Base-by-base conservation (phyloP, 2,888 invertebrate species). In the Eumacrocentrus americanus region DNA sequence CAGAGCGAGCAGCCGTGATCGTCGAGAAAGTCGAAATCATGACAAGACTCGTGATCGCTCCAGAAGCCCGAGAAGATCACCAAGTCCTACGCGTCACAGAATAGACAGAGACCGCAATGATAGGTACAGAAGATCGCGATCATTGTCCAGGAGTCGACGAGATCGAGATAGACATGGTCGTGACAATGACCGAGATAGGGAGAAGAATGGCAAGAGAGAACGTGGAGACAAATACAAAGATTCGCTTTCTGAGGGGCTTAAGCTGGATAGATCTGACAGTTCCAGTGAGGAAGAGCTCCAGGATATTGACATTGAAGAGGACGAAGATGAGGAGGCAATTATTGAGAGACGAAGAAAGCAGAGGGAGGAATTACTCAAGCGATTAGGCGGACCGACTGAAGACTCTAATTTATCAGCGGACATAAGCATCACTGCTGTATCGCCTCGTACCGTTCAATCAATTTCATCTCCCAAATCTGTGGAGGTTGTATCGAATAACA, bases 261-360 rank as follows among this genome's bases (percentile, higher is more conserved):
- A 89, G 69, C 78, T 85, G 4, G 86, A 87, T 62, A 81, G 81
- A 63, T 87, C 89, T 3, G 87, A 87, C 1, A 89, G 87, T 70
- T 88, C 88, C 2, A 88, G 88, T 65, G 91, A 89, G 65, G 89
- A 88, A 64, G 91, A 91, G 63, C 83, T 88, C 2, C 80, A 77
- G 52, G 87, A 90, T 73, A 84, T 91, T 59, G 88, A 92, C 70
- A 88, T 93, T 56, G 88, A 91, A 62, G 93, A 95, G 62, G 94
- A 94, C 66, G 95, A 95, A 79, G 93, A 94, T 71, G 97, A 97
- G 75, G 95, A 97, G 78, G 90, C 90, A 70, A 93, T 96, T 69
- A 98, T 98, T 77, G 94, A 95, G 78, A 87, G 88, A 74, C 85
- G 95, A 67, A 86, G 97, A 63, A 91, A 92, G 74, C 91, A 94